Conservation (phyloP, 2,113 vertebrate genomes). For the Gambusia affinis region DNA sequence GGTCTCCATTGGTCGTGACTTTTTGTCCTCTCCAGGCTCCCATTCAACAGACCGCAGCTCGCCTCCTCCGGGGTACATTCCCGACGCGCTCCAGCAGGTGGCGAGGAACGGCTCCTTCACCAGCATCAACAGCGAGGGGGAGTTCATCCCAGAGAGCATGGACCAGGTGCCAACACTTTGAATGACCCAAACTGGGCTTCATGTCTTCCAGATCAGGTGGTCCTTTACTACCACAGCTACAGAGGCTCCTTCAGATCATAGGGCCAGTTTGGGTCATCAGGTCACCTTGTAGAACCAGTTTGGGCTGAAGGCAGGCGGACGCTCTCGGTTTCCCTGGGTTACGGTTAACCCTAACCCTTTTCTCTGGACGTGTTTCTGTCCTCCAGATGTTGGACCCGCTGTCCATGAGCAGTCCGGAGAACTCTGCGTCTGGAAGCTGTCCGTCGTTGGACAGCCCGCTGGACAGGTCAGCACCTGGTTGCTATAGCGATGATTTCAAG, state of each 20-base stretch:
- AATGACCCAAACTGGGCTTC: too few relatives aligned
- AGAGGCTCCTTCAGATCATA: too few relatives aligned
- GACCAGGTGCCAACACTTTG: slow-evolving; percentile 86
- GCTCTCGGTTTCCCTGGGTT: too few relatives aligned
- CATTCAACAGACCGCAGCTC: slow-evolving; percentile 93
- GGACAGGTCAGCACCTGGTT: slow-evolving; percentile 85
- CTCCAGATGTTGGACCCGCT: slow-evolving; percentile 96
- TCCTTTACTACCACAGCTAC: too few relatives aligned
- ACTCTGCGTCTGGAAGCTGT: slow-evolving; percentile 98
- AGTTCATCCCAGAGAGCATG: slow-evolving; percentile 99
- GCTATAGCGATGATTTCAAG: too few relatives aligned
- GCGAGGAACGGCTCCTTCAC: slow-evolving; percentile 98
- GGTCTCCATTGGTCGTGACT: neutral
- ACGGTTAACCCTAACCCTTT: neutral
- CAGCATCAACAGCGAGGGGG: slow-evolving; percentile 98
- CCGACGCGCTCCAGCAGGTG: slow-evolving; percentile 94
- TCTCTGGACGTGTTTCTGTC: neutral
- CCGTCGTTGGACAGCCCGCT: slow-evolving; percentile 98
- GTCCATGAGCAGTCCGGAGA: slow-evolving; percentile 98
- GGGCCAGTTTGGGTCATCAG: too few relatives aligned
- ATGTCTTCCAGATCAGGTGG: too few relatives aligned
- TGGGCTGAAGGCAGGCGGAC: too few relatives aligned
- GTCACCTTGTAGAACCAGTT: too few relatives aligned
- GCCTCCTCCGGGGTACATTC: slow-evolving; percentile 98
- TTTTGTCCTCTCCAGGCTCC: slow-evolving; percentile 77